Evolutionary conservation across 2,888 invertebrate genomes (phyloP), one percentile per base, ranked within the genome.

Genomic region (Aelia acuminata): DNA sequence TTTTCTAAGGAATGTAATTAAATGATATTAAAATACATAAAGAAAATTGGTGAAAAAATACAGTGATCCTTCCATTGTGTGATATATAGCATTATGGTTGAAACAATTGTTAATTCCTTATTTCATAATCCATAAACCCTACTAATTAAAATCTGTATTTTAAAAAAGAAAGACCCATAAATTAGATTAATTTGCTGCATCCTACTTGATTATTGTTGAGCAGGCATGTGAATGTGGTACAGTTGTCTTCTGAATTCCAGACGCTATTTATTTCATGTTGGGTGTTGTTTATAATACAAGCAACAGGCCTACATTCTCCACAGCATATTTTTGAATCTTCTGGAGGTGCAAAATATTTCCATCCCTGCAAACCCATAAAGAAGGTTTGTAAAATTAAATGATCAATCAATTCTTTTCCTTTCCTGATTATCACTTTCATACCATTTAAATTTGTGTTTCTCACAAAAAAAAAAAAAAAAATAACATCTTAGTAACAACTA

Each of bases 231-330:
- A 93, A 95, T 90, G 93, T 94, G 11, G 94, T 94, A 91, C 96
- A 96, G 91, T 93, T 93, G 92, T 96, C 95, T 11, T 48, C 49
- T 0, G 95, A 95, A 0, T 92, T 92, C 96, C 96, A 96, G 80
- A 92, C 92, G 84, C 94, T 93, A 0, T 94, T 94, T 31, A 94
- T 92, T 43, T 92, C 91, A 87, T 93, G 93, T 50, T 94, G 91
- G 39, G 91, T 90, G 0, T 93, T 94, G 50, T 93, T 93, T 63
- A 94, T 92, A 0, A 95, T 93, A 91, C 96, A 96, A 0, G 94
- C 94, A 3, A 94, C 93, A 26, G 94, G 94, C 70, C 93, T 91
- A 91, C 96, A 96, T 84, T 93, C 92, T 1, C 96, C 96, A 91
- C 96, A 96, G 91, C 96, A 96, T 90, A 93, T 91, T 5, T 92